Percentiles rank a stretch among this genome's conserved stretches.
Evolutionary conservation across 2,888 invertebrate genomes (phyloP).

Genomic region (Fragum sueziense): DNA sequence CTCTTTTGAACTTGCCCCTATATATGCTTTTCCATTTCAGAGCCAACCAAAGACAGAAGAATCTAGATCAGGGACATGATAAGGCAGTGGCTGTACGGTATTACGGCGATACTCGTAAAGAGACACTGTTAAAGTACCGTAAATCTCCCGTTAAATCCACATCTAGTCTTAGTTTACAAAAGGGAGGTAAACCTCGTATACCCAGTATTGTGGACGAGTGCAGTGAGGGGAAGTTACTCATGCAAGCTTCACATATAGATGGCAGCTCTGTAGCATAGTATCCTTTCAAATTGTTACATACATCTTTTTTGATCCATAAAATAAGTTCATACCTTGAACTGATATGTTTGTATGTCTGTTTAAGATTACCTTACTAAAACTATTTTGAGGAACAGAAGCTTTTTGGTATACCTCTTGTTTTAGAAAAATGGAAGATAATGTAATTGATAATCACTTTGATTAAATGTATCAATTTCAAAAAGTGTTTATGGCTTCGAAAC

Average conservation of each 20-base stretch:
- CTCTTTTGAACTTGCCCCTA: no score
- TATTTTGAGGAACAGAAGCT: no score
- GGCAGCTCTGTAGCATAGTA: conserved; percentile 80
- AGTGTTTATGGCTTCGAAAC: no score
- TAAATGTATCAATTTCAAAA: no score
- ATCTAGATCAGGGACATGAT: conserved; percentile 72
- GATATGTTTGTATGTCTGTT: no score
- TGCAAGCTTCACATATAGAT: conserved; percentile 76
- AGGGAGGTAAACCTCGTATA: conserved; percentile 71
- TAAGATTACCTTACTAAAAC: no score
- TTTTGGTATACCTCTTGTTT: no score
- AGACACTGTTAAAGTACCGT: conserved; percentile 73
- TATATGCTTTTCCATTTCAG: no score
- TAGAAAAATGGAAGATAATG: no score
- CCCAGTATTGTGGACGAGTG: conserved; percentile 71
- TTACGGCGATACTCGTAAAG: conserved; percentile 78
- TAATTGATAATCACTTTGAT: no score
- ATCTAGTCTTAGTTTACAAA: conserved; percentile 52
- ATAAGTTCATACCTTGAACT: no score
- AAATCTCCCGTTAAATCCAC: conserved; percentile 69
- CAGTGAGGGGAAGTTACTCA: conserved; percentile 73
- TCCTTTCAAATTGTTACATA: conserved; percentile 70
- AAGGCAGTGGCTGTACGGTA: conserved; percentile 73
- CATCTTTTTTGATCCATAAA: no score
- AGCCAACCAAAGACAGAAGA: conserved; percentile 66